Percentiles rank a stretch among this genome's conserved stretches.
Conservation (phyloP, 2,888 invertebrate species). For the Mythimna vitellina region DNA sequence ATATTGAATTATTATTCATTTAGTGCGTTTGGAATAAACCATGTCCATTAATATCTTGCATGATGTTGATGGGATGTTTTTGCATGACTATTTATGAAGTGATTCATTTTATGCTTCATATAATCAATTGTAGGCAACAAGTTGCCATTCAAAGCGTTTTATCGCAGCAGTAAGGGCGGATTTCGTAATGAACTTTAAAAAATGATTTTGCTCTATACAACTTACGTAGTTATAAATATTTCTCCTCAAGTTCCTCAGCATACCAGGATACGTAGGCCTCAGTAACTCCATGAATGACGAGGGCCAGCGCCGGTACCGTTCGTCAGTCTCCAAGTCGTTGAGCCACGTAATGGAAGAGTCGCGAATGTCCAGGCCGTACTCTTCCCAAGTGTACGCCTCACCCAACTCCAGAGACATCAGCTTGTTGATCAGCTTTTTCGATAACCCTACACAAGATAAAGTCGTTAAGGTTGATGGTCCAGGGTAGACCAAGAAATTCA, state of each 20-base stretch:
- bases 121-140: neutral
- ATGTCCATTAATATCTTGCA: no score
- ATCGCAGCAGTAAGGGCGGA: neutral
- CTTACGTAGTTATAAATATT: constrained; percentile 96
- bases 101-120: neutral
- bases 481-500: neutral
- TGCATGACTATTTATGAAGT: neutral
- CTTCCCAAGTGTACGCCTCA: constrained; percentile 90
- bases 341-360: constrained; percentile 98
- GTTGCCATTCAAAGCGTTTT: no score
- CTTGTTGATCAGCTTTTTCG: constrained; percentile 91
- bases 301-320: constrained; percentile 97
- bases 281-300: constrained; percentile 96
- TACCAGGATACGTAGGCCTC: constrained; percentile 99
- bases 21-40: no score
- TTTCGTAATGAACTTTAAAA: neutral
- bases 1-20: no score
- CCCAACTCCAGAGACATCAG: constrained; percentile 94
- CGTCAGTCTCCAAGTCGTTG: constrained; percentile 98
- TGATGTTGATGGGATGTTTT: neutral
- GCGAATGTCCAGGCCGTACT: constrained; percentile 98
- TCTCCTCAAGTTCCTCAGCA: constrained; percentile 96
- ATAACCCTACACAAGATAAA: constrained; percentile 84
- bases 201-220: constrained; percentile 29
- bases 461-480: neutral